Conservation (phyloP, 1,140 invertebrate species). For the Ips typographus region DNA sequence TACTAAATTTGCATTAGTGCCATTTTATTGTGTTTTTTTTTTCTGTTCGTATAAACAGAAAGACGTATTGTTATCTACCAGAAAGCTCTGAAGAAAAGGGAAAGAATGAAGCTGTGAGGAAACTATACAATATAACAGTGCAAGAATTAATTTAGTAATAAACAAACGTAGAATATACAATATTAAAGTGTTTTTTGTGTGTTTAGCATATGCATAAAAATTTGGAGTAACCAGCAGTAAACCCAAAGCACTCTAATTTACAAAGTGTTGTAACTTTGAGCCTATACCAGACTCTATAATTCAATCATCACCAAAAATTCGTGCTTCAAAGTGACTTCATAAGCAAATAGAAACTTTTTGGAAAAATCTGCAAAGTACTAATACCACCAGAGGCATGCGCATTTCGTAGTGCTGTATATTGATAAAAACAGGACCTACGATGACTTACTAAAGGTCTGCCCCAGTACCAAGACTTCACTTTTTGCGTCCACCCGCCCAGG, state of each 20-base stretch:
- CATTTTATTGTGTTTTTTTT: neutral
- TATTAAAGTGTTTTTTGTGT: neutral
- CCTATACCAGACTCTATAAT: too few relatives aligned
- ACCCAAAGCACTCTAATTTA: neutral
- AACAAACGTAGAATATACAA: neutral
- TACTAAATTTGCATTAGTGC: constrained; percentile 31
- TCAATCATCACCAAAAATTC: neutral
- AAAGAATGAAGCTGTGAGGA: neutral
- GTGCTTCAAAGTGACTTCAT: constrained; percentile 1
- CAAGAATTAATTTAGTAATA: neutral
- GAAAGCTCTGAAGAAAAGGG: neutral
- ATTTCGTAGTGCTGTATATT: constrained; percentile 38
- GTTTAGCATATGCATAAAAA: neutral
- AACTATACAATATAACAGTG: neutral
- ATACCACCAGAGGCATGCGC: constrained; percentile 34
- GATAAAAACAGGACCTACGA: constrained; percentile 33
- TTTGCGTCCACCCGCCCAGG: constrained; percentile 88
- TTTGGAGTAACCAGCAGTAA: neutral
- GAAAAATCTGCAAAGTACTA: neutral
- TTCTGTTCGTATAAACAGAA: neutral
- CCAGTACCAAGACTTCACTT: constrained; percentile 94
- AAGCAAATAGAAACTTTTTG: neutral
- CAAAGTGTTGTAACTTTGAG: too few relatives aligned
- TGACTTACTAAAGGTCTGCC: constrained; percentile 90
- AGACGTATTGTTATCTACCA: neutral